Evolutionary conservation across 2,113 vertebrate genomes (phyloP).

Genomic region (Crotophaga sulcirostris): DNA sequence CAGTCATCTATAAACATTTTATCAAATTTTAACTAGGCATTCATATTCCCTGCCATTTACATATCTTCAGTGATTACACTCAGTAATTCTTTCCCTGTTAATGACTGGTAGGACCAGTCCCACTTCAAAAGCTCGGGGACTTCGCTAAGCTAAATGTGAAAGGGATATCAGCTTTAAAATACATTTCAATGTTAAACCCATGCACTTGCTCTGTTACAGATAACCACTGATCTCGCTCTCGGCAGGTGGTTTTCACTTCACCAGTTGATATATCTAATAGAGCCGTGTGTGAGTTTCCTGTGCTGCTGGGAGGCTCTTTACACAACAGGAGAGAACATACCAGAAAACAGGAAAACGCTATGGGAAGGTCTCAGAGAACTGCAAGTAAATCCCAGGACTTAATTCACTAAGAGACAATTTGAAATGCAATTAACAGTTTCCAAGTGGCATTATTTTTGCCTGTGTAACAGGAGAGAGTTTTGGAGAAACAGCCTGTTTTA

Average conservation of each 20-base stretch:
- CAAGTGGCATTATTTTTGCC: not conserved
- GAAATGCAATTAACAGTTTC: not conserved
- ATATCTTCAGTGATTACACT: not conserved
- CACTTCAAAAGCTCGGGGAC: not conserved
- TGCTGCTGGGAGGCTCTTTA: not conserved
- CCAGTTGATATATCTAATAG: not conserved
- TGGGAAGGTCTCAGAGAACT: not conserved
- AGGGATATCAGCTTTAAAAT: not conserved
- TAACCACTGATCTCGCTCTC: not conserved
- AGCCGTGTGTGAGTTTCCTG: not conserved
- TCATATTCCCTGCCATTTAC: not conserved
- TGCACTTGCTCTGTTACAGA: not conserved
- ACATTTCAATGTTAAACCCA: not conserved
- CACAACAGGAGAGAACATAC: slow-evolving; percentile 15
- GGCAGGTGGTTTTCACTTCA: not conserved
- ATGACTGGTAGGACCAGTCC: not conserved
- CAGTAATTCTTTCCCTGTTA: not conserved
- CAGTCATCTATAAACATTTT: fast-evolving
- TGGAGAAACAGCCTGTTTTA: not conserved
- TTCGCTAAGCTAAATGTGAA: not conserved
- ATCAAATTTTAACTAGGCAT: not conserved
- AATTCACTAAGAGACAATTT: not conserved
- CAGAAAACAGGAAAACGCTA: not conserved
- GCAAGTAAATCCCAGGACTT: not conserved
- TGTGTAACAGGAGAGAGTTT: not conserved